A percentile compares a stretch with the other conserved stretches of the same genome.
phyloP scores from a whole-genome alignment of 2,888 invertebrate species.

The Aphelenchoides bicaudatus region DNA sequence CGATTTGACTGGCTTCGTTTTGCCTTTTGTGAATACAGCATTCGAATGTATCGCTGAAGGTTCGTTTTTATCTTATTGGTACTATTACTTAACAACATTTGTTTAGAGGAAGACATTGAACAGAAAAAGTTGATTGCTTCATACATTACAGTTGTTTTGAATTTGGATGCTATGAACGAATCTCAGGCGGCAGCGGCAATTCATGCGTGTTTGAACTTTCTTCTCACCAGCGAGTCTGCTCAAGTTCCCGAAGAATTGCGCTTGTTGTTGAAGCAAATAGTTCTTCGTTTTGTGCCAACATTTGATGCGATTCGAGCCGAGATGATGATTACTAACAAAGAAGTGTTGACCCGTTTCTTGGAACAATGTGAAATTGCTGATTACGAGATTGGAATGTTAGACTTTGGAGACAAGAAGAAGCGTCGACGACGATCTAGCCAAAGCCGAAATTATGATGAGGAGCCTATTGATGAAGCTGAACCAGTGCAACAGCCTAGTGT shows the following conservation, averaged over 20 bases:
- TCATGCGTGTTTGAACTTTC: not conserved
- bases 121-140: not conserved
- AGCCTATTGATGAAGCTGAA: slow-evolving; percentile 1
- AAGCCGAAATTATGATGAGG: slow-evolving; percentile 17
- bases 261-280: slow-evolving; percentile 3
- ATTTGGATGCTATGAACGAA: slow-evolving; percentile 28
- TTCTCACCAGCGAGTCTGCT: slow-evolving; percentile 13
- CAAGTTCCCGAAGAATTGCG: slow-evolving; percentile 22
- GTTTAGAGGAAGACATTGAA: slow-evolving; percentile 22
- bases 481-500: slow-evolving; percentile 10
- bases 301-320: slow-evolving; percentile 36
- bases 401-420: slow-evolving; percentile 24
- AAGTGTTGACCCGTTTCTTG: slow-evolving; percentile 22
- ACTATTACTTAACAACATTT: not conserved
- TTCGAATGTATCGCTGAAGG: slow-evolving; percentile 28
- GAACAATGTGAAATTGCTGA: slow-evolving; percentile 31
- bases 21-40: slow-evolving; percentile 39
- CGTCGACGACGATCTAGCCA: slow-evolving; percentile 20
- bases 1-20: slow-evolving; percentile 39
- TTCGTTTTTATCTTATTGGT: slow-evolving; percentile 18
- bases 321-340: slow-evolving; percentile 33
- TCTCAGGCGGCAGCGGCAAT: slow-evolving; percentile 25
- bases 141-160: slow-evolving; percentile 19
- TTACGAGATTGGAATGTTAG: slow-evolving; percentile 28
- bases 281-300: slow-evolving; percentile 25